Percentiles rank a stretch among this genome's conserved stretches.
Conservation (phyloP, 2,113 vertebrate species). For the Petroica traversi region DNA sequence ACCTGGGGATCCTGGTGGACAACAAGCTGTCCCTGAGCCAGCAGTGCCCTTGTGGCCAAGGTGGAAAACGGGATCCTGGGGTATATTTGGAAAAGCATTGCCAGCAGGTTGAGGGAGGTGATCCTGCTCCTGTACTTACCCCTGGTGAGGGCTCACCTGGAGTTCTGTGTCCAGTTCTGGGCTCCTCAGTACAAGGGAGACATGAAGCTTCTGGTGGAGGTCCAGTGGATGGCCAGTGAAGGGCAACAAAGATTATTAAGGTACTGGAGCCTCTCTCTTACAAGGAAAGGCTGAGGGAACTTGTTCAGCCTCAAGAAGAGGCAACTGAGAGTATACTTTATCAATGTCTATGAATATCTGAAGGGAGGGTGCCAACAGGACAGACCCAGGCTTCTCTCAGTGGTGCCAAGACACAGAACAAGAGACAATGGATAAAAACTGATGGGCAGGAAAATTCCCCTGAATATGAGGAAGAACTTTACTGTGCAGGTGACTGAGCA, state of each 20-base stretch:
- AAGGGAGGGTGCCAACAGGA: not conserved
- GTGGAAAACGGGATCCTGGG: too few species aligned
- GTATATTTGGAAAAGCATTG: not conserved
- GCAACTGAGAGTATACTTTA: rapidly evolving
- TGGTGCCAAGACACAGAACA: not conserved
- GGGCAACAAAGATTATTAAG: not conserved
- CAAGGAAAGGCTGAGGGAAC: not conserved
- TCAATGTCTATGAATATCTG: not conserved
- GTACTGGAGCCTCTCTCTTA: not conserved
- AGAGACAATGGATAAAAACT: not conserved
- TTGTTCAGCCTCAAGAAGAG: not conserved
- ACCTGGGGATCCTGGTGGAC: not conserved
- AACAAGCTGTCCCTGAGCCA: not conserved
- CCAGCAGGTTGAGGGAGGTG: not conserved
- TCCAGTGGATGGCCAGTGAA: not conserved
- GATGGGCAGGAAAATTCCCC: not conserved
- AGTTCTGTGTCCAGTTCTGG: not conserved
- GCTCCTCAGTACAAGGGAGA: not conserved
- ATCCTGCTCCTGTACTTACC: not conserved
- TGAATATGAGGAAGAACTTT: not conserved
- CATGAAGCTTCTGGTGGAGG: not conserved
- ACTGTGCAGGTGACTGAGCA: rapidly evolving
- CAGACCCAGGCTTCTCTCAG: rapidly evolving
- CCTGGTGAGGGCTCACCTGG: not conserved
- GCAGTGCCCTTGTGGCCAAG: not conserved